These are phyloP conservation scores for Brachionus rubens DNA, from an alignment of 1,140 invertebrate species.

Conservation along the genomic window DNA sequence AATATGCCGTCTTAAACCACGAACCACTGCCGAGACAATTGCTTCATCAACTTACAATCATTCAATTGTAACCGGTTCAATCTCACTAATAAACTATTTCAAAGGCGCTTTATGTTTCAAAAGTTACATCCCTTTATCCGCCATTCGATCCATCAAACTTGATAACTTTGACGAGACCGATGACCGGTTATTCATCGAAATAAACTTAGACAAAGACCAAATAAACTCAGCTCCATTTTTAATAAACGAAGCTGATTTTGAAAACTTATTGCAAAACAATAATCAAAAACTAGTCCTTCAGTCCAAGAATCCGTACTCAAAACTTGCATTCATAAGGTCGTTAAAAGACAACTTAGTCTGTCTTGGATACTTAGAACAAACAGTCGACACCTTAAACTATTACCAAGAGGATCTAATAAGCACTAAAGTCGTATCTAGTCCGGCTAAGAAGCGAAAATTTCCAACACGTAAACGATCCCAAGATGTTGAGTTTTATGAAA, in stretches of 20 bases:
- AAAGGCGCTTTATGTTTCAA: conserved; percentile 39
- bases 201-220: neutral
- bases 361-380: conserved; percentile 27
- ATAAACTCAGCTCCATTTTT: neutral
- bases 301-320: conserved; percentile 30
- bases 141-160: conserved; percentile 23
- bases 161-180: conserved; percentile 42
- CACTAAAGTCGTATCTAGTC: neutral
- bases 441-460: conserved; percentile 13
- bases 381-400: conserved; percentile 30
- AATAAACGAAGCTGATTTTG: neutral
- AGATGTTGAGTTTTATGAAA: neutral
- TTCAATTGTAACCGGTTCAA: neutral
- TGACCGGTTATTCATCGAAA: conserved; percentile 9
- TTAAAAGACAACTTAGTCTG: conserved; percentile 45
- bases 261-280: conserved; percentile 26
- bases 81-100: conserved; percentile 3
- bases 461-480: neutral
- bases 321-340: conserved; percentile 8
- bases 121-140: conserved; percentile 17
- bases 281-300: conserved; percentile 31
- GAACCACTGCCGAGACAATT: conserved; percentile 21
- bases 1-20: conserved; percentile 31
- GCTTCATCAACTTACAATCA: neutral
- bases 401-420: conserved; percentile 34